phyloP scores from a whole-genome alignment of 92 coral and sea anemone genomes.

The Porites cylindrica region DNA sequence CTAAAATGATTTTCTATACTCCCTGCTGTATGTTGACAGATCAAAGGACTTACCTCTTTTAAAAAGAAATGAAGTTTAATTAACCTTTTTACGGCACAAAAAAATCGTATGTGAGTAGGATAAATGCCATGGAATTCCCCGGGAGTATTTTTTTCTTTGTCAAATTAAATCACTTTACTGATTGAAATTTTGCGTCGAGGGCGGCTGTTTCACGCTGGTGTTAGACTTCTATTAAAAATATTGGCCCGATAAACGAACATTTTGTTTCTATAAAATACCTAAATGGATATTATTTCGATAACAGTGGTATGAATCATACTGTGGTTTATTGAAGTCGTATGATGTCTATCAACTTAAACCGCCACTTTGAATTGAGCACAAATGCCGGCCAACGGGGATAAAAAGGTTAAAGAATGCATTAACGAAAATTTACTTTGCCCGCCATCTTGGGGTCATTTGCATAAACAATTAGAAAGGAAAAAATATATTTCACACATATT shows the following conservation, averaged over 20 bases:
- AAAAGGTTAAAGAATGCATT: neutral
- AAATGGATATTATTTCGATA: neutral
- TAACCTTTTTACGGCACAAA: conserved; percentile 18
- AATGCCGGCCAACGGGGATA: conserved; percentile 8
- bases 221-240: neutral
- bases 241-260: neutral
- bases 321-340: neutral
- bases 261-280: neutral
- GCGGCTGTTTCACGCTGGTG: neutral
- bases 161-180: neutral
- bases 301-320: neutral
- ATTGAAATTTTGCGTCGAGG: neutral
- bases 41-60: conserved; percentile 15
- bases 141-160: neutral
- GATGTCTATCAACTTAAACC: neutral
- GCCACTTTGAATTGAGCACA: neutral
- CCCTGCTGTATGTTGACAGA: conserved; percentile 33
- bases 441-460: neutral
- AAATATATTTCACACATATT: neutral
- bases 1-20: conserved; percentile 24
- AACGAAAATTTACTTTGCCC: conserved; percentile 16
- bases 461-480: neutral
- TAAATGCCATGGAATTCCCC: neutral
- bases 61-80: conserved; percentile 24
- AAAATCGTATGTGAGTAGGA: neutral